Percentiles rank a stretch among this genome's conserved stretches.
These are phyloP conservation scores for Rutpela maculata DNA, from an alignment of 2,888 invertebrate species.

Conservation along the genomic window DNA sequence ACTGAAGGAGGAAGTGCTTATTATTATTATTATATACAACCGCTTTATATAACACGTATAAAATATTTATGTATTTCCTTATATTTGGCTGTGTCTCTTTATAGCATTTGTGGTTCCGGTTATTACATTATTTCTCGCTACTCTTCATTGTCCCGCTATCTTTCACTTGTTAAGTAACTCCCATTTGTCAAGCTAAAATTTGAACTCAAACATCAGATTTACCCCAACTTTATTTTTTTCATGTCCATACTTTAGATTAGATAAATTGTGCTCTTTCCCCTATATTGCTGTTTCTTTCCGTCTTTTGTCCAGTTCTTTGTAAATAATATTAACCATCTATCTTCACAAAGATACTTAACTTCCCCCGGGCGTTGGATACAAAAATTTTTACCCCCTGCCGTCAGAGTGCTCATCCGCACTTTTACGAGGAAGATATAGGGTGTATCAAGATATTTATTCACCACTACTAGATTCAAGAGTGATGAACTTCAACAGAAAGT, in stretches of 20 bases:
- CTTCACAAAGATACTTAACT: conserved; percentile 37
- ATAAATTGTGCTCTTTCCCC: conserved; percentile 39
- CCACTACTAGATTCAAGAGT: no score
- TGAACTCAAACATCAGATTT: conserved; percentile 41
- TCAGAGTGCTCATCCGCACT: conserved; percentile 18
- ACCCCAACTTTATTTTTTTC: conserved; percentile 39
- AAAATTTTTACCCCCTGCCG: conserved; percentile 22
- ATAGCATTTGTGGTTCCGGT: not conserved
- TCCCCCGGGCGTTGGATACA: conserved; percentile 8
- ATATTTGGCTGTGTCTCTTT: not conserved
- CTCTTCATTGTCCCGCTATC: not conserved
- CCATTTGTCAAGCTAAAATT: conserved; percentile 37
- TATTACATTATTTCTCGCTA: not conserved
- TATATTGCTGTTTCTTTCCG: conserved; percentile 34
- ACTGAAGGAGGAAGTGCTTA: no score
- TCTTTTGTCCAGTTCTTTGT: conserved; percentile 42
- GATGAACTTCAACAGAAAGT: no score
- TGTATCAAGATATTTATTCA: not conserved
- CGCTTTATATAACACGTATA: no score
- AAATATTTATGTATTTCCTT: not conserved
- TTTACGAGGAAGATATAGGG: not conserved
- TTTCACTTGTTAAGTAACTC: conserved; percentile 24
- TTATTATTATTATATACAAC: no score
- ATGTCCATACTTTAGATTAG: conserved; percentile 43
- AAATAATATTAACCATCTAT: conserved; percentile 40